Base-by-base conservation (phyloP, 1,140 invertebrate genomes). In the Caerostris extrusa region DNA sequence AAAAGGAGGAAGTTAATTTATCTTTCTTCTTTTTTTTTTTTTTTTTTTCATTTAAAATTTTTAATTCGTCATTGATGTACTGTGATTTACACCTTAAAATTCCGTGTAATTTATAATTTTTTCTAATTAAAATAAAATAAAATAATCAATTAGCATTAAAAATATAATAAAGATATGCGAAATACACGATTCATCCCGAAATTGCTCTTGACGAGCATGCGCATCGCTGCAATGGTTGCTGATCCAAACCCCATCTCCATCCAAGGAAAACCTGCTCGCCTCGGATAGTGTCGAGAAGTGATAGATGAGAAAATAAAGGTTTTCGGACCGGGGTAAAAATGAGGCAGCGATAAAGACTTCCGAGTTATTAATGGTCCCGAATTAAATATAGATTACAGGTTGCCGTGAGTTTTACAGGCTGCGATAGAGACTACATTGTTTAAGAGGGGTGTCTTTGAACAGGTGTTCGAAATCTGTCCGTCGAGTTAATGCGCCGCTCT, bases 351-450 rank as follows among this genome's bases (percentile, higher is more conserved):
- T 77, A 77, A 77, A 77, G 71, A 77, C 83, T 60, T 55, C 56
- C 5, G 55, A 85, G 83, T 85, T 85, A 85, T 85, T 85, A 85
- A 85, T 85, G 83, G 50, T 57, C 55, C 83, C 17, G 50, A 85
- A 85, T 85, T 85, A 60, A 85, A 85, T 85, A 85, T 85, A 57
- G 83, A 85, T 85, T 85, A 85, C 7, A 58, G 83, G 83, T 85
- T n/a, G 83, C 57, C 19, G 71, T 34, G 71, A 77, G 14, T 77
- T 77, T 77, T 50, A 53, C 71, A 50, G 53, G 71, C 50, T 77
- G 10, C 7, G 71, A 77, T 77, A 77, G 69, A 77, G 71, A 50
- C 71, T 34, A 34, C 71, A 50, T 77, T 77, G 71, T 50, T 77
- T 14, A 12, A 50, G 34, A 77, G 71, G 34, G 50, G 71, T 19